Conservation (phyloP, 2,888 invertebrate species). For the Oeneis ivallda region DNA sequence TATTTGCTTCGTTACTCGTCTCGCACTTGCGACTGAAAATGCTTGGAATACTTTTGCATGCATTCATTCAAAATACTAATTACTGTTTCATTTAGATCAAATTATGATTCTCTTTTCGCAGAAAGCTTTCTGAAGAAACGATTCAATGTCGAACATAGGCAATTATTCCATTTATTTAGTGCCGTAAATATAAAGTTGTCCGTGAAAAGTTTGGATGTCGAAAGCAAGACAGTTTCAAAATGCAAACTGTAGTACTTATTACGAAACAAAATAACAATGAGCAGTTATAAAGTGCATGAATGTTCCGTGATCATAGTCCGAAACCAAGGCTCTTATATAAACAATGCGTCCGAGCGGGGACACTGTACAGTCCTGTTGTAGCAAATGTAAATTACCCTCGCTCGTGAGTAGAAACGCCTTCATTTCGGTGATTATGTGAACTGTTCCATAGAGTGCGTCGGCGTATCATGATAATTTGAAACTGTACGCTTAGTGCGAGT, state of each 20-base stretch:
- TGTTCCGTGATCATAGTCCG: slow-evolving; percentile 61
- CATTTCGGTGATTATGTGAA: slow-evolving; percentile 74
- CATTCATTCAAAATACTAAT: no score
- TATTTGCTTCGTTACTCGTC: no score
- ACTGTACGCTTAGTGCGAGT: neutral
- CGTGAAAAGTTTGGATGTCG: slow-evolving; percentile 10
- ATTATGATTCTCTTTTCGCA: no score
- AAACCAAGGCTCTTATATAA: slow-evolving; percentile 70
- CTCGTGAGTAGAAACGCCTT: slow-evolving; percentile 59
- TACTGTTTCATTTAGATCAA: no score
- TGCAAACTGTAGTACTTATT: slow-evolving; percentile 34
- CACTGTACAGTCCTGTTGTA: slow-evolving; percentile 50
- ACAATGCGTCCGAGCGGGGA: slow-evolving; percentile 59
- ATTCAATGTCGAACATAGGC: no score
- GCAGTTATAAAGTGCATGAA: slow-evolving; percentile 51
- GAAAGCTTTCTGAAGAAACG: no score
- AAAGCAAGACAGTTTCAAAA: slow-evolving; percentile 1
- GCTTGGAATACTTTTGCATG: no score
- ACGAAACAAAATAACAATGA: slow-evolving; percentile 57
- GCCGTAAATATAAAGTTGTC: no score
- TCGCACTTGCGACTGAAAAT: no score
- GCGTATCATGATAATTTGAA: slow-evolving; percentile 47
- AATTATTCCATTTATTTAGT: no score
- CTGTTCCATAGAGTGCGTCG: slow-evolving; percentile 65
- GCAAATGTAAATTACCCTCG: slow-evolving; percentile 63